Conservation (phyloP, 2,888 invertebrate species). For the Lymantria monacha region DNA sequence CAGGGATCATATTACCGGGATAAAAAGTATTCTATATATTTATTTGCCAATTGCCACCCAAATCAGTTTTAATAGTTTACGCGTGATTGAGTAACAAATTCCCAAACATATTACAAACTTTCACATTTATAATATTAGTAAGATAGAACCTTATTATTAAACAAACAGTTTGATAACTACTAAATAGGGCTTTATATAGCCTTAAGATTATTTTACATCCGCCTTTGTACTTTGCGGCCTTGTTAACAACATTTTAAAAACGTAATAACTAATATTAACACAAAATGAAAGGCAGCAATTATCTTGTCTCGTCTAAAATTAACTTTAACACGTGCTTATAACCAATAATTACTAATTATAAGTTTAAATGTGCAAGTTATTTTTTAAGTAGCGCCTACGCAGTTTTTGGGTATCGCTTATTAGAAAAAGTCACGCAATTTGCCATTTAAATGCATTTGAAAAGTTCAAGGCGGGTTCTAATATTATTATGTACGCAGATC, state of each 20-base stretch:
- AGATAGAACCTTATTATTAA: too few relatives aligned
- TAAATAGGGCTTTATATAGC: conserved; percentile 14
- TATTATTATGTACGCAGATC: too few relatives aligned
- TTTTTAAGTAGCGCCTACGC: conserved; percentile 5
- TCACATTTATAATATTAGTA: too few relatives aligned
- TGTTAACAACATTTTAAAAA: conserved; percentile 36
- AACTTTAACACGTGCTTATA: conserved; percentile 35
- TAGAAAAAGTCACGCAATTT: conserved; percentile 16
- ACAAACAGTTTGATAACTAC: not conserved
- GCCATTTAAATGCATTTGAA: conserved; percentile 15
- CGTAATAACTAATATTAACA: conserved; percentile 40
- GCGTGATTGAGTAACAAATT: too few relatives aligned
- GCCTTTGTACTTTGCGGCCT: conserved; percentile 23
- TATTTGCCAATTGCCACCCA: too few relatives aligned
- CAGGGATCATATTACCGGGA: too few relatives aligned
- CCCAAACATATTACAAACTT: too few relatives aligned
- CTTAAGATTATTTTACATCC: conserved; percentile 23
- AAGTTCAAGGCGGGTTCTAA: too few relatives aligned
- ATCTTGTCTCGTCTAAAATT: conserved; percentile 46
- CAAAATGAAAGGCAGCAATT: conserved; percentile 47
- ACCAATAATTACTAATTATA: conserved; percentile 31
- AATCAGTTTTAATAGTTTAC: too few relatives aligned
- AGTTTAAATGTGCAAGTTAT: conserved; percentile 13
- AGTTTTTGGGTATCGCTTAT: not conserved
- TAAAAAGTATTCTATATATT: too few relatives aligned